phyloP scores from a whole-genome alignment of 2,888 invertebrate genomes.

The Aradus depressus region DNA sequence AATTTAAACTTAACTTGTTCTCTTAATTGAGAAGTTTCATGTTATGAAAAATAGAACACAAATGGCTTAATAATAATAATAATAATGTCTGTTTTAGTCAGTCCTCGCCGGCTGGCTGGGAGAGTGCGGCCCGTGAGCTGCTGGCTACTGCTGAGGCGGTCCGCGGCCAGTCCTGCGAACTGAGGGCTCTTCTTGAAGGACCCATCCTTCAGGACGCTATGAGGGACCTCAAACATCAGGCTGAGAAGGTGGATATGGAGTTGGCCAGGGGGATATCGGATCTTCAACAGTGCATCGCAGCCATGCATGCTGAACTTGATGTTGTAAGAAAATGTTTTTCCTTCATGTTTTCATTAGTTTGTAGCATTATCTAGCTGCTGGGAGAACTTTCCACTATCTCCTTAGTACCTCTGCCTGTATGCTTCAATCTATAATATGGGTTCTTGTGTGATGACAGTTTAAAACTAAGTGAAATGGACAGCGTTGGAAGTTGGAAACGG shows the following conservation, averaged over 20 bases:
- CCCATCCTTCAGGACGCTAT: constrained; percentile 62
- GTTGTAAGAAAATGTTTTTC: constrained; percentile 36
- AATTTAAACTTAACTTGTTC: no score
- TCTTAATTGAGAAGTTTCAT: no score
- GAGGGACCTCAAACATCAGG: constrained; percentile 69
- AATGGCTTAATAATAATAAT: no score
- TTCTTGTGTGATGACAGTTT: no score
- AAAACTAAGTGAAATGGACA: no score
- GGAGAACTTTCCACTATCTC: no score
- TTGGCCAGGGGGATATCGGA: constrained; percentile 63
- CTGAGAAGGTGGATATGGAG: constrained; percentile 67
- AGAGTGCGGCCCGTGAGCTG: constrained; percentile 67
- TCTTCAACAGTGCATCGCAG: constrained; percentile 44
- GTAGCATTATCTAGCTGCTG: no score
- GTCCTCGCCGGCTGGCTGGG: constrained; percentile 76
- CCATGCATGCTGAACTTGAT: constrained; percentile 53
- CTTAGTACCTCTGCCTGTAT: no score
- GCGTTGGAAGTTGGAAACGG: no score
- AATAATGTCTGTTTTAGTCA: constrained; percentile 44
- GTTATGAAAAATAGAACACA: no score
- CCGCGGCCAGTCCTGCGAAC: constrained; percentile 58
- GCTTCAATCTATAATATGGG: no score
- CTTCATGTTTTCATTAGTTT: no score
- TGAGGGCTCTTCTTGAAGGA: constrained; percentile 36
- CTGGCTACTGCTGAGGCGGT: constrained; percentile 63